Evolutionary conservation across 2,797 vertebrate genomes (phyloP).

Genomic region (Psittacula echo): DNA sequence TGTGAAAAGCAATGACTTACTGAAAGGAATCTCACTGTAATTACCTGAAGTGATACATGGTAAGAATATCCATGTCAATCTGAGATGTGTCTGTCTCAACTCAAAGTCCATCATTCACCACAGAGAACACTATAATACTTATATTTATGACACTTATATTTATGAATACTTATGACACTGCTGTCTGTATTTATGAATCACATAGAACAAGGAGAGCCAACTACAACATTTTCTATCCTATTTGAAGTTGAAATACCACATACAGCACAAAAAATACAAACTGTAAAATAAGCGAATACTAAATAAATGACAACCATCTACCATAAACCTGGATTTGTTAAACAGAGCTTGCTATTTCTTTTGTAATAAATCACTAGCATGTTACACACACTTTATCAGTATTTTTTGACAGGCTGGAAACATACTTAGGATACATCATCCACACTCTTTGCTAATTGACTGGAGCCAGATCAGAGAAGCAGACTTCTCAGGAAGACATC

Average conservation of each 20-base stretch:
- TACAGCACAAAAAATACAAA: neutral
- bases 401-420: neutral
- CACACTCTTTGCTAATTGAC: fast-evolving
- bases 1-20: neutral
- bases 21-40: neutral
- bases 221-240: neutral
- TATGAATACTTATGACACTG: neutral
- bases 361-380: neutral
- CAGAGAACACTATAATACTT: neutral
- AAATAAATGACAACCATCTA: neutral
- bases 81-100: neutral
- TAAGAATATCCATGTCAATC: neutral
- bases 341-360: neutral
- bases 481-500: neutral
- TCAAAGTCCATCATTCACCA: neutral
- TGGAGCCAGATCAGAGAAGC: neutral
- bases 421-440: neutral
- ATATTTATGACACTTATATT: neutral
- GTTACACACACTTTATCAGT: neutral
- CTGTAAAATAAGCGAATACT: neutral
- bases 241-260: neutral
- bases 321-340: neutral
- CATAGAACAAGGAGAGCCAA: neutral
- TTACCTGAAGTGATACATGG: neutral
- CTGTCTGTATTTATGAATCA: neutral